phyloP scores from a whole-genome alignment of 2,113 vertebrate genomes.

The Colistium nudipinnis region DNA sequence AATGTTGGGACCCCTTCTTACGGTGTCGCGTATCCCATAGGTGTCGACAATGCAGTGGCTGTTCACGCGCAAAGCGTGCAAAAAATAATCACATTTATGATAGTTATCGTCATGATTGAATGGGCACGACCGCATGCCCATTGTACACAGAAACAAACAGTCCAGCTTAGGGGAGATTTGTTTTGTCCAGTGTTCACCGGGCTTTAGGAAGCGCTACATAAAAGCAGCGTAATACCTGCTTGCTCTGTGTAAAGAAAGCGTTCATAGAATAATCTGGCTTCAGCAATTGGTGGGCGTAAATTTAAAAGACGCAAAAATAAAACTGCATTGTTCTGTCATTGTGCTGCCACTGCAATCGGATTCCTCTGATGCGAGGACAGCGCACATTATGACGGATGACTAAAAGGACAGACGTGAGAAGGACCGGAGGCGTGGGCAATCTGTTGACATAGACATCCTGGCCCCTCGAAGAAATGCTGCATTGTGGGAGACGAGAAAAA shows the following conservation, averaged over 20 bases:
- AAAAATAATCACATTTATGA: neutral
- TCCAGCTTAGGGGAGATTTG: neutral
- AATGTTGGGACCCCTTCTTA: neutral
- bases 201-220: neutral
- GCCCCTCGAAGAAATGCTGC: conserved; percentile 20
- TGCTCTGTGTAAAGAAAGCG: neutral
- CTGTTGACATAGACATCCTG: conserved; percentile 34
- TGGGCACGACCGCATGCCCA: neutral
- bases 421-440: conserved; percentile 38
- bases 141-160: neutral
- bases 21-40: neutral
- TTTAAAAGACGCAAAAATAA: neutral
- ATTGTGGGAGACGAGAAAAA: conserved; percentile 29
- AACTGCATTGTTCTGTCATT: neutral
- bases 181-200: neutral
- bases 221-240: neutral
- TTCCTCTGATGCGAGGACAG: conserved; percentile 4
- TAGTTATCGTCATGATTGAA: neutral
- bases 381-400: conserved; percentile 32
- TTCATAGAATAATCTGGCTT: neutral
- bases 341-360: neutral
- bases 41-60: neutral
- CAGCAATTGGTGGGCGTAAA: neutral
- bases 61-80: too few species aligned
- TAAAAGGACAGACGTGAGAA: conserved; percentile 31